A percentile compares a stretch with the other conserved stretches of the same genome.
Conservation (phyloP, 2,113 vertebrate genomes). For the Cavia porcellus region DNA sequence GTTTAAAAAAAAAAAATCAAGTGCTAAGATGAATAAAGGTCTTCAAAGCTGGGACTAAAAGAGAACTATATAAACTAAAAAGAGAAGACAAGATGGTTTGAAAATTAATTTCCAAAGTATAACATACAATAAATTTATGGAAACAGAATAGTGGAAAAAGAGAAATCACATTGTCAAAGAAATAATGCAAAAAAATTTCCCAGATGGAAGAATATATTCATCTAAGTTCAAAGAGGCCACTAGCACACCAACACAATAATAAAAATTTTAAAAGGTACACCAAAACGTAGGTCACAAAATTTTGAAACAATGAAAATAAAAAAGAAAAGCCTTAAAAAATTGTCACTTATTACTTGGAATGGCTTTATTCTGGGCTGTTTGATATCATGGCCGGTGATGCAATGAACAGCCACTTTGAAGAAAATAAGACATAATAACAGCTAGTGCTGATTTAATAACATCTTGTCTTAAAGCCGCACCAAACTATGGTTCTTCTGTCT, state of each 20-base stretch:
- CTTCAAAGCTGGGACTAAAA: not conserved
- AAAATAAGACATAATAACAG: too few relatives aligned
- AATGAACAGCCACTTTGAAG: too few relatives aligned
- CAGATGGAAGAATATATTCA: not conserved
- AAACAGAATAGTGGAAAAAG: not conserved
- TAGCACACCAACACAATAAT: not conserved
- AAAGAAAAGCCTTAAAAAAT: too few relatives aligned
- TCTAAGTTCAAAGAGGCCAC: not conserved
- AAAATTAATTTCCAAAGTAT: constrained; percentile 6
- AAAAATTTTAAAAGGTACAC: not conserved
- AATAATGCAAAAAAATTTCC: constrained; percentile 1
- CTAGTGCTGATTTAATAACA: too few relatives aligned
- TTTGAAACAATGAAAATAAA: constrained; percentile 14
- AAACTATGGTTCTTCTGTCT: too few relatives aligned
- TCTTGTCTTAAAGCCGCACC: too few relatives aligned
- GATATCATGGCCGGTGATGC: too few relatives aligned
- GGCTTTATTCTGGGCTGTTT: too few relatives aligned
- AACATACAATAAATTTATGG: not conserved
- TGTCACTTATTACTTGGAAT: too few relatives aligned
- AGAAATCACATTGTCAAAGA: not conserved
- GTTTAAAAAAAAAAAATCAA: not conserved
- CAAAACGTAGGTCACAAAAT: not conserved
- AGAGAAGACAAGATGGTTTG: not conserved
- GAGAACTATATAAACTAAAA: not conserved
- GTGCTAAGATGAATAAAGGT: not conserved